Evolutionary conservation across 2,888 invertebrate species (phyloP).

Genomic region (Raillietiella orientalis): DNA sequence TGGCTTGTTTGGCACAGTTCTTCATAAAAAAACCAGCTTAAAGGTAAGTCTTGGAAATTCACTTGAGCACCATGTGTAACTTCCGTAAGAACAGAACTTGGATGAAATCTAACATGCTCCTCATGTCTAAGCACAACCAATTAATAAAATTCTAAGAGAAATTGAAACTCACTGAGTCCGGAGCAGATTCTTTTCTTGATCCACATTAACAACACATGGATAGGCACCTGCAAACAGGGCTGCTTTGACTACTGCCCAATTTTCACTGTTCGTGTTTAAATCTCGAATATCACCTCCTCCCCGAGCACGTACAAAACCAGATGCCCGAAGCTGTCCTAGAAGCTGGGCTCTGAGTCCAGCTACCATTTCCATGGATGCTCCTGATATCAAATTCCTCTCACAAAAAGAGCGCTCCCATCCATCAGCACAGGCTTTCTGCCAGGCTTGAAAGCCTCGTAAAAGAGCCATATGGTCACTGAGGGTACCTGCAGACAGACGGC

Average conservation of each 20-base stretch:
- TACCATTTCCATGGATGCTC: conserved; percentile 64
- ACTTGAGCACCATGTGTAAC: too few species aligned
- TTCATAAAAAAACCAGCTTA: conserved; percentile 59
- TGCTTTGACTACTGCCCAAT: conserved; percentile 69
- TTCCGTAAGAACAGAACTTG: conserved; percentile 22
- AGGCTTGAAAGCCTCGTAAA: conserved; percentile 36
- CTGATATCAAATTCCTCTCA: conserved; percentile 35
- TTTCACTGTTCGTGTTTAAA: conserved; percentile 46
- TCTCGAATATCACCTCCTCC: conserved; percentile 28
- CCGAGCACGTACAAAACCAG: conserved; percentile 26
- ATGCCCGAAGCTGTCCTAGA: conserved; percentile 34
- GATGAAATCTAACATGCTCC: conserved; percentile 24
- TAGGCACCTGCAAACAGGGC: conserved; percentile 61
- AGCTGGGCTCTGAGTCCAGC: conserved; percentile 50
- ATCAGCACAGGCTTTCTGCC: conserved; percentile 16
- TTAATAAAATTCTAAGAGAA: background rate
- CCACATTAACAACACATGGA: conserved; percentile 48
- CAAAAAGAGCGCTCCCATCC: conserved; percentile 35
- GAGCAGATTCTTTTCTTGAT: conserved; percentile 24
- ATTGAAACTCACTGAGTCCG: conserved; percentile 23
- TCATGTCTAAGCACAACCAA: conserved; percentile 18
- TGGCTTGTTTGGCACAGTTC: conserved; percentile 39
- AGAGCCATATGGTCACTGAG: conserved; percentile 70
- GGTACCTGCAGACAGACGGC: conserved; percentile 34
- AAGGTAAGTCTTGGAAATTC: conserved; percentile 25